phyloP scores from a whole-genome alignment of 2,113 vertebrate species.

The Pollachius pollachius region DNA sequence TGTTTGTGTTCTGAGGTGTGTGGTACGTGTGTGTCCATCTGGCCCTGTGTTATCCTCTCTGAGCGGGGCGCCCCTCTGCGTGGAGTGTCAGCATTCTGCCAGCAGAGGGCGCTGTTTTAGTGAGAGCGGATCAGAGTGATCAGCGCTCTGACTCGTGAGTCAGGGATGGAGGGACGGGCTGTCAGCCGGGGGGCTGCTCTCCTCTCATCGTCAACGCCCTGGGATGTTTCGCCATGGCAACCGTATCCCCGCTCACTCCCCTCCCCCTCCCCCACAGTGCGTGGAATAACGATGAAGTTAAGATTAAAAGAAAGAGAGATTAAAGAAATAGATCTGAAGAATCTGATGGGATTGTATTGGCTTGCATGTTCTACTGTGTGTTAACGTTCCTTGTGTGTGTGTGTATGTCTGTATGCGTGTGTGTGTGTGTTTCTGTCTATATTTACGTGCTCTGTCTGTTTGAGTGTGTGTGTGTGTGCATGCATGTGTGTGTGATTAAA shows the following conservation, averaged over 20 bases:
- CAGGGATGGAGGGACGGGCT: constrained; percentile 40
- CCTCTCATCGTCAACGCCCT: constrained; percentile 21
- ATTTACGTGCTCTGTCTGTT: constrained; percentile 1
- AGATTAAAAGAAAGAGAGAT: constrained; percentile 14
- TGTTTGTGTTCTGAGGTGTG: constrained; percentile 7
- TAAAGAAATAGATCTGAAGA: neutral
- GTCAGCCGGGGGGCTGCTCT: constrained; percentile 18
- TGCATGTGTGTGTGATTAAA: constrained; percentile 11
- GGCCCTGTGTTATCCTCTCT: constrained; percentile 59
- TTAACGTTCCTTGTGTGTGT: too few relatives aligned
- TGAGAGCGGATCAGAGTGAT: constrained; percentile 72
- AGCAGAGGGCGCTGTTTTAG: constrained; percentile 71
- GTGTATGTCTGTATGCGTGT: too few relatives aligned
- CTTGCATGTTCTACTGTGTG: too few relatives aligned
- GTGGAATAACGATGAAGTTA: too few relatives aligned
- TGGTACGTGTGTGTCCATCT: constrained; percentile 51
- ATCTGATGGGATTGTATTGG: too few relatives aligned
- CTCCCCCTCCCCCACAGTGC: too few relatives aligned
- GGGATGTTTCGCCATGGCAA: constrained; percentile 68
- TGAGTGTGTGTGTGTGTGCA: constrained; percentile 9
- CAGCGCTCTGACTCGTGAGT: constrained; percentile 47
- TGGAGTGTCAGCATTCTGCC: constrained; percentile 65
- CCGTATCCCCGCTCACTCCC: constrained; percentile 32
- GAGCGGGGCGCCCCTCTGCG: constrained; percentile 62
- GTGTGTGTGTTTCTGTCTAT: too few relatives aligned